These are phyloP conservation scores for Leuciscus idus DNA, from an alignment of 2,113 vertebrate species.

Conservation along the genomic window DNA sequence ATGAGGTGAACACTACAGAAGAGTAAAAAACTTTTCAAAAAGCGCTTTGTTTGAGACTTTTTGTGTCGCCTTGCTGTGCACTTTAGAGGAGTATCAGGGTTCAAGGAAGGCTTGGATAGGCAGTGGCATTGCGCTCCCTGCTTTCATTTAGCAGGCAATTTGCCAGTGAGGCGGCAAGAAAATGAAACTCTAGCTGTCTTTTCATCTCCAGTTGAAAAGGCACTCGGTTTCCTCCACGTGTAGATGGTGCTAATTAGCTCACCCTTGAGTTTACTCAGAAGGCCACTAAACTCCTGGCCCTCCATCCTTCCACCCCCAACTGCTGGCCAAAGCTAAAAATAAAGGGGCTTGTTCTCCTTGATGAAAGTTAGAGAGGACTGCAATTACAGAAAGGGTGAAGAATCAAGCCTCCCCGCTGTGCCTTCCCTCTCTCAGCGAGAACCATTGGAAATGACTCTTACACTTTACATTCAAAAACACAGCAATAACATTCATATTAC, in stretches of 20 bases:
- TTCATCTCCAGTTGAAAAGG: conserved; percentile 60
- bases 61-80: conserved; percentile 38
- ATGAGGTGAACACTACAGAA: conserved; percentile 26
- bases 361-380: conserved; percentile 40
- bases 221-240: conserved; percentile 53
- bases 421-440: neutral
- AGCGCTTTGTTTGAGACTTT: conserved; percentile 47
- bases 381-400: conserved; percentile 28
- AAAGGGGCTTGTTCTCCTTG: conserved; percentile 41
- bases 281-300: conserved; percentile 52
- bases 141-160: conserved; percentile 63
- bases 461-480: neutral
- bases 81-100: conserved; percentile 49
- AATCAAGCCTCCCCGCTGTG: conserved; percentile 21
- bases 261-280: conserved; percentile 60
- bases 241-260: conserved; percentile 60
- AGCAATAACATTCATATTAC: neutral
- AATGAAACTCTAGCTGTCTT: conserved; percentile 57
- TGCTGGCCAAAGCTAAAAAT: conserved; percentile 46
- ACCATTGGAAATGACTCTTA: neutral
- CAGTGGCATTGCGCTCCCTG: conserved; percentile 32
- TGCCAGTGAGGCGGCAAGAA: conserved; percentile 52
- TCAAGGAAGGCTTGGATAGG: conserved; percentile 51
- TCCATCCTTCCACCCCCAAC: conserved; percentile 21
- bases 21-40: conserved; percentile 51